Evolutionary conservation across 1,140 invertebrate genomes (phyloP).

Genomic region (Cyphomyrmex costatus): DNA sequence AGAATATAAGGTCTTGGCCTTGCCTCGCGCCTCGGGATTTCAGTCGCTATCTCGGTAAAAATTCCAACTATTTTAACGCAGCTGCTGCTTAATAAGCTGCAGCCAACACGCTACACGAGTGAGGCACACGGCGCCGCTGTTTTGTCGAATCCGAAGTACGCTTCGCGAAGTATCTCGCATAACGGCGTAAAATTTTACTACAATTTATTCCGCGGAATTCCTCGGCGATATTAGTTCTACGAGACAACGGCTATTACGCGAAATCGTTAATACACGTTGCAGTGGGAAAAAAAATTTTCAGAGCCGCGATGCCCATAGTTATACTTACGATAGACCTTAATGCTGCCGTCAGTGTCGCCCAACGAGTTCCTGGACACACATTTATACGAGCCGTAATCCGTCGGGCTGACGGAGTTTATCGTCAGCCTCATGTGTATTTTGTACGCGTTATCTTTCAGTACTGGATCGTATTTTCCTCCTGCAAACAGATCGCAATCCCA

Average conservation of each 20-base stretch:
- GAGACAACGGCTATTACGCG: neutral
- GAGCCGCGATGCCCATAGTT: neutral
- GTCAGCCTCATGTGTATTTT: slow-evolving; percentile 93
- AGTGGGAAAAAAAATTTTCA: neutral
- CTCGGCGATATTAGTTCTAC: neutral
- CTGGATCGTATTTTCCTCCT: slow-evolving; percentile 92
- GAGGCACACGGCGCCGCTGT: neutral
- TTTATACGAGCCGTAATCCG: slow-evolving; percentile 93
- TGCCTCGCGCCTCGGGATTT: neutral
- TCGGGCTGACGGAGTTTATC: slow-evolving; percentile 89
- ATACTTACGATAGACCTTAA: slow-evolving; percentile 94
- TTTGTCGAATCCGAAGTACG: slow-evolving; percentile 24
- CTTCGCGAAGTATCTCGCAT: neutral
- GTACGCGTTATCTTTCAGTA: slow-evolving; percentile 91
- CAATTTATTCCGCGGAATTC: neutral
- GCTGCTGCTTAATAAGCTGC: slow-evolving; percentile 56
- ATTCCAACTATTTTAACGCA: slow-evolving; percentile 60
- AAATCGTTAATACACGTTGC: neutral
- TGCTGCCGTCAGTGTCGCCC: slow-evolving; percentile 95
- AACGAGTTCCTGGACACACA: slow-evolving; percentile 96
- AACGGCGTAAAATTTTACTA: slow-evolving; percentile 4
- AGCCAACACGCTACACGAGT: neutral
- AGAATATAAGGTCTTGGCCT: slow-evolving; percentile 34
- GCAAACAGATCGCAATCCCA: slow-evolving; percentile 65
- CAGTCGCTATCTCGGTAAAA: slow-evolving; percentile 49